These are phyloP conservation scores for Vanessa cardui DNA, from an alignment of 2,888 invertebrate genomes.

Conservation along the genomic window DNA sequence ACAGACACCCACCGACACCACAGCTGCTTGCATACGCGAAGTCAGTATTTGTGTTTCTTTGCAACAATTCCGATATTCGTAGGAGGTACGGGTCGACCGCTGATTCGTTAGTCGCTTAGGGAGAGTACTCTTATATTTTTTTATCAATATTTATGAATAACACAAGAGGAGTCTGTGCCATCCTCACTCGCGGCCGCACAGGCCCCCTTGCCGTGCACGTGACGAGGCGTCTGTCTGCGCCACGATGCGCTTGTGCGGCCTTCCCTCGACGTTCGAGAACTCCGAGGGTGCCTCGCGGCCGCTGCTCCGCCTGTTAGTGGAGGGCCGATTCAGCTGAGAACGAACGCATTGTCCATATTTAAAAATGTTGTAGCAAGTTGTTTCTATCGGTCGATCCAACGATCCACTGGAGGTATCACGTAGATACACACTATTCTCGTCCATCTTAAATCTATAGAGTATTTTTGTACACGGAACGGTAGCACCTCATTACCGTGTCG, in stretches of 20 bases:
- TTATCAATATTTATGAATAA: neutral
- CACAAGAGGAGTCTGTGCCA: too few relatives aligned
- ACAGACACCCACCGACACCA: neutral
- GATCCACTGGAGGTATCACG: too few relatives aligned
- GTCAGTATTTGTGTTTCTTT: neutral
- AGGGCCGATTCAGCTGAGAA: neutral
- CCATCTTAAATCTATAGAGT: constrained; percentile 1
- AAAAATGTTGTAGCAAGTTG: neutral
- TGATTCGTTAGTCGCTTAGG: neutral
- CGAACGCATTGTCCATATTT: neutral
- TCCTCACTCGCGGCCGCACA: too few relatives aligned
- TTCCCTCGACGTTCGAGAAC: too few relatives aligned
- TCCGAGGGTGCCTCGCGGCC: too few relatives aligned
- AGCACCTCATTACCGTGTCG: neutral
- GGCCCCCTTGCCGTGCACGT: too few relatives aligned
- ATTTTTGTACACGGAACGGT: neutral
- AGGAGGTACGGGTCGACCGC: neutral
- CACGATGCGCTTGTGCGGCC: too few relatives aligned
- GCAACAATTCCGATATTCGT: neutral
- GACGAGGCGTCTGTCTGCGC: too few relatives aligned
- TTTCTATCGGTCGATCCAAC: neutral
- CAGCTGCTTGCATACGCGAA: too few relatives aligned
- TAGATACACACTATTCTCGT: neutral
- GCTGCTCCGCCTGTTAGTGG: neutral
- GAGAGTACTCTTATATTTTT: neutral